A percentile compares a stretch with the other conserved stretches of the same genome.
Evolutionary conservation across 2,797 vertebrate species (phyloP).

Genomic region (Gymnothorax reevesii): DNA sequence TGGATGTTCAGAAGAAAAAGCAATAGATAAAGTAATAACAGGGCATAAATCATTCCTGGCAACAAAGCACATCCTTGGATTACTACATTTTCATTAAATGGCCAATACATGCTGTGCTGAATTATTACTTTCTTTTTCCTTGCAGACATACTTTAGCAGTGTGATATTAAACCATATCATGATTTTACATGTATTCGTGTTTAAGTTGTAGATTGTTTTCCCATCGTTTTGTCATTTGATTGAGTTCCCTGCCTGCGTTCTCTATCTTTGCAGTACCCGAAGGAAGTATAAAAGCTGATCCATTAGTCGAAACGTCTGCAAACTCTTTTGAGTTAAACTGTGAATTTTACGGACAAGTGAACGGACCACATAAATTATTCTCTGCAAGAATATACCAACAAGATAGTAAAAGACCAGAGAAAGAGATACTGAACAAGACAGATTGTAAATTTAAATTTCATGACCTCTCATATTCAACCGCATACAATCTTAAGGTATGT

Average conservation of each 20-base stretch:
- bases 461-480: slow-evolving; percentile 61
- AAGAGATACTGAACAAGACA: rapidly evolving
- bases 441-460: slow-evolving; percentile 34
- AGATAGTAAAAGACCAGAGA: neutral
- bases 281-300: rapidly evolving
- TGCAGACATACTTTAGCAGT: neutral
- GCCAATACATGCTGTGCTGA: neutral
- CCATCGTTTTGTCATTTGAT: neutral
- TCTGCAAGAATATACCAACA: rapidly evolving
- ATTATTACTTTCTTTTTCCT: neutral
- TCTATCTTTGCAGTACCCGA: neutral
- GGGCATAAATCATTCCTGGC: too few relatives aligned
- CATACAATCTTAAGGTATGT: slow-evolving; percentile 56
- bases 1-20: too few relatives aligned
- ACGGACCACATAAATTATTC: rapidly evolving
- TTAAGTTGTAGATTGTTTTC: neutral
- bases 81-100: neutral
- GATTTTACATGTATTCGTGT: neutral
- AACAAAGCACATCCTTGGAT: neutral
- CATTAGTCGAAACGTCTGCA: neutral
- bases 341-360: rapidly evolving
- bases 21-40: too few relatives aligned
- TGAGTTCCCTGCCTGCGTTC: neutral
- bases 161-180: neutral
- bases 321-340: slow-evolving; percentile 34